phyloP scores from a whole-genome alignment of 1,140 invertebrate genomes.

The Zaprionus africanus region DNA sequence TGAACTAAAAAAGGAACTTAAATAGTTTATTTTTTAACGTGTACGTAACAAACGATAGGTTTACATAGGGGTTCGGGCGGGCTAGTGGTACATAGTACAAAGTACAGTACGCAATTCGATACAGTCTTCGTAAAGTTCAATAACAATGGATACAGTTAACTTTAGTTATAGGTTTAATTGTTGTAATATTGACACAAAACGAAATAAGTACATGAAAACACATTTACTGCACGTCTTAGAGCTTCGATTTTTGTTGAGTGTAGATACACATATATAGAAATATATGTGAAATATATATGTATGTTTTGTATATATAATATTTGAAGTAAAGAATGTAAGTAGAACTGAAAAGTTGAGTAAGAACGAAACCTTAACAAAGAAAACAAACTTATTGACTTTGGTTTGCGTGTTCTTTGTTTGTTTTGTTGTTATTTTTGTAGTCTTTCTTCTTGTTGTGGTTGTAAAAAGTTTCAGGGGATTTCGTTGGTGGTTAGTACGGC shows the following conservation, averaged over 20 bases:
- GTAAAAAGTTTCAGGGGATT: neutral
- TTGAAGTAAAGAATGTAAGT: slow-evolving; percentile 48
- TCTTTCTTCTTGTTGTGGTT: slow-evolving; percentile 22
- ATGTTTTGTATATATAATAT: slow-evolving; percentile 24
- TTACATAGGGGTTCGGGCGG: slow-evolving; percentile 29
- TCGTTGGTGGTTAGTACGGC: slow-evolving; percentile 9
- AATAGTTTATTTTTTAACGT: slow-evolving; percentile 21
- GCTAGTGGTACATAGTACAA: slow-evolving; percentile 25
- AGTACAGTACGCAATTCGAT: slow-evolving; percentile 25
- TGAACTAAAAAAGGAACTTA: slow-evolving; percentile 35
- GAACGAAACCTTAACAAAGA: slow-evolving; percentile 52
- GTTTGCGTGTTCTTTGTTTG: slow-evolving; percentile 58
- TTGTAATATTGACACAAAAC: slow-evolving; percentile 58
- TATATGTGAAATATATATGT: slow-evolving; percentile 39
- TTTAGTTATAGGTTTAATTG: slow-evolving; percentile 42
- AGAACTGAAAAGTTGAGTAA: slow-evolving; percentile 60
- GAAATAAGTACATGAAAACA: slow-evolving; percentile 69
- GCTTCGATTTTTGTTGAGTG: slow-evolving; percentile 76
- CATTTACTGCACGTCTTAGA: slow-evolving; percentile 83
- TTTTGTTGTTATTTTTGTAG: slow-evolving; percentile 26
- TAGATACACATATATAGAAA: slow-evolving; percentile 50
- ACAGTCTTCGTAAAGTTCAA: slow-evolving; percentile 26
- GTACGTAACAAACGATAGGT: slow-evolving; percentile 15
- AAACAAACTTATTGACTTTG: slow-evolving; percentile 61
- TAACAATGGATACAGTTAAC: slow-evolving; percentile 50